Percentiles rank a stretch among this genome's conserved stretches.
Evolutionary conservation across 2,888 invertebrate species (phyloP).

Genomic region (Microplitis manilae): DNA sequence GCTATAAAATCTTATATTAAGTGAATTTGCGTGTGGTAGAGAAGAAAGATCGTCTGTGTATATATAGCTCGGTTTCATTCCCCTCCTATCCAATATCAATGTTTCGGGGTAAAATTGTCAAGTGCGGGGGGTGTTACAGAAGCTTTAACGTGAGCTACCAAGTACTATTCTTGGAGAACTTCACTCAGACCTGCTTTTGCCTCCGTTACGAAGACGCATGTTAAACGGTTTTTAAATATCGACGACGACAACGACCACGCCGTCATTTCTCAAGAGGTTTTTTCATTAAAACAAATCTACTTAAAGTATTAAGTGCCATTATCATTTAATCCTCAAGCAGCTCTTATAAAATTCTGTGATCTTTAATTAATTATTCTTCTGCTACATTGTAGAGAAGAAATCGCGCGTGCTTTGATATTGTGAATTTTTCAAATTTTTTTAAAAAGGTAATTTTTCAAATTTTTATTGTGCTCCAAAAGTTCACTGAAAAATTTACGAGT

Average conservation of each 20-base stretch:
- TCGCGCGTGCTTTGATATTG: neutral
- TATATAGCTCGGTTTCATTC: conserved; percentile 53
- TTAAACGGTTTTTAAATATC: conserved; percentile 24
- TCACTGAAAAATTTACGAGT: neutral
- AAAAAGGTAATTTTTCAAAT: neutral
- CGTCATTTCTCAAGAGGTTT: conserved; percentile 36
- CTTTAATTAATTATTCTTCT: neutral
- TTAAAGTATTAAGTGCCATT: conserved; percentile 21
- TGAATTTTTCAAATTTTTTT: neutral
- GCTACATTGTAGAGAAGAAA: neutral
- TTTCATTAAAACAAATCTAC: conserved; percentile 20
- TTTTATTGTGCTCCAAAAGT: neutral
- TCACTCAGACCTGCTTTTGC: conserved; percentile 65
- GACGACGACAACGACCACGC: conserved; percentile 42
- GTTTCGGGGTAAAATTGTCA: conserved; percentile 49
- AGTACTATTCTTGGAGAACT: conserved; percentile 70
- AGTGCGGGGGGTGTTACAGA: conserved; percentile 47
- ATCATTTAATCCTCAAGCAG: neutral
- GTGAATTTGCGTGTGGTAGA: conserved; percentile 47
- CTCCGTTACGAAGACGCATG: conserved; percentile 56
- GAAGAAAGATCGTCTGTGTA: conserved; percentile 50
- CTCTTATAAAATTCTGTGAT: neutral
- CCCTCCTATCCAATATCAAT: conserved; percentile 46
- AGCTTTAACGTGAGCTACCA: conserved; percentile 56
- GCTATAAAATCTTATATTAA: conserved; percentile 15